Evolutionary conservation across 2,888 invertebrate genomes (phyloP).

Genomic region (Lithodes maja): DNA sequence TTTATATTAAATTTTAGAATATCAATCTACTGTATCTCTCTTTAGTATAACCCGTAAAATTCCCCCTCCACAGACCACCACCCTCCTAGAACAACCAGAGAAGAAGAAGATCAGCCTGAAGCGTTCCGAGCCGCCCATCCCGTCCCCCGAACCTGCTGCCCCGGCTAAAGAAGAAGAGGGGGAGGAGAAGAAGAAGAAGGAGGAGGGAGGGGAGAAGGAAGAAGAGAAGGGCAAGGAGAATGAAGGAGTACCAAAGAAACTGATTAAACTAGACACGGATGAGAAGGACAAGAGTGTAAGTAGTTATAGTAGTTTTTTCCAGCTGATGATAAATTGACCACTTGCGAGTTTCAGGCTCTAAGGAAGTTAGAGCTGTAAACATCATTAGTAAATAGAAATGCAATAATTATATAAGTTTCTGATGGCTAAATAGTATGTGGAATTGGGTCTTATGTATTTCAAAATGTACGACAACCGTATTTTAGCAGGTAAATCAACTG

Average conservation of each 20-base stretch:
- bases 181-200: neutral
- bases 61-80: neutral
- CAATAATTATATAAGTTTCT: no score
- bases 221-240: neutral
- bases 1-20: neutral
- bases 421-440: no score
- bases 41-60: no score
- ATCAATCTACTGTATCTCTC: no score
- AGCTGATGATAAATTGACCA: no score
- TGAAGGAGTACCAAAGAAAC: conserved; percentile 21
- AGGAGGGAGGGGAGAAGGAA: neutral
- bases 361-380: no score
- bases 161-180: neutral
- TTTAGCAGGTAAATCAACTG: no score
- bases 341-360: no score
- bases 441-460: no score
- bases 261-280: conserved; percentile 24
- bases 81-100: conserved; percentile 39
- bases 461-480: no score
- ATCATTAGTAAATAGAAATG: no score
- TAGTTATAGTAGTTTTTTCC: neutral
- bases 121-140: conserved; percentile 27
- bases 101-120: conserved; percentile 57
- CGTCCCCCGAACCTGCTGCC: neutral
- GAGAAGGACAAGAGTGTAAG: conserved; percentile 23